Conservation (phyloP, 2,797 vertebrate species). For the Schizopygopsis pylzovi region DNA sequence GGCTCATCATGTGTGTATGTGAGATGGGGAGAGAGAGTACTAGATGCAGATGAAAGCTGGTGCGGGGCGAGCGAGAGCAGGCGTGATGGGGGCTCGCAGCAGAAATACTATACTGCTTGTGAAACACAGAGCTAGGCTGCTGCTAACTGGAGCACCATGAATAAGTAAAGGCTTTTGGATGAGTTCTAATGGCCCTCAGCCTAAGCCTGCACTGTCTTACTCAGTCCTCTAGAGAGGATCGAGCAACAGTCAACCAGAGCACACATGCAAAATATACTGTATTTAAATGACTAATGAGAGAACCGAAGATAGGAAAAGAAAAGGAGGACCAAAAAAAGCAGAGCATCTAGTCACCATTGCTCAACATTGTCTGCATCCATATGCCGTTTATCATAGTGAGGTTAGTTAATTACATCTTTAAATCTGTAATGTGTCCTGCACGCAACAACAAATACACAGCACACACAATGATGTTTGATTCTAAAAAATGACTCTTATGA, state of each 20-base stretch:
- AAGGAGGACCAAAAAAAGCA: conserved; percentile 4
- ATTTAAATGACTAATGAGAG: conserved; percentile 26
- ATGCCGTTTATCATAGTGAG: background rate
- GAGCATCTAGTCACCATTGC: background rate
- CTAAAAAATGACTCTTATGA: background rate
- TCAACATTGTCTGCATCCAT: background rate
- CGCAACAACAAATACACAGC: background rate
- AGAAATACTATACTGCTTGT: conserved; percentile 40
- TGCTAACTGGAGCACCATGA: conserved; percentile 77
- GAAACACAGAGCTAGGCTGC: conserved; percentile 47
- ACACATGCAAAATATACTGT: conserved; percentile 27
- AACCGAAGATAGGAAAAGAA: background rate
- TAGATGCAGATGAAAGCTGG: conserved; percentile 46
- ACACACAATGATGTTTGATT: background rate
- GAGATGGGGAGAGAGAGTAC: background rate
- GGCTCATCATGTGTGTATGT: background rate
- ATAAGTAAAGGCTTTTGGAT: conserved; percentile 79
- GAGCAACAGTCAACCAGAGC: conserved; percentile 40
- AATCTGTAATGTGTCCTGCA: background rate
- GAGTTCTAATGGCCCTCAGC: conserved; percentile 74
- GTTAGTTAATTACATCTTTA: background rate
- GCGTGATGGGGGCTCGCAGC: conserved; percentile 35
- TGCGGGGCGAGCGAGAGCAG: conserved; percentile 37
- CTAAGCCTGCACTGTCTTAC: conserved; percentile 51
- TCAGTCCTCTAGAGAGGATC: conserved; percentile 43